These are phyloP conservation scores for Saguinus midas DNA, from an alignment of 2,113 vertebrate genomes.

Conservation along the genomic window DNA sequence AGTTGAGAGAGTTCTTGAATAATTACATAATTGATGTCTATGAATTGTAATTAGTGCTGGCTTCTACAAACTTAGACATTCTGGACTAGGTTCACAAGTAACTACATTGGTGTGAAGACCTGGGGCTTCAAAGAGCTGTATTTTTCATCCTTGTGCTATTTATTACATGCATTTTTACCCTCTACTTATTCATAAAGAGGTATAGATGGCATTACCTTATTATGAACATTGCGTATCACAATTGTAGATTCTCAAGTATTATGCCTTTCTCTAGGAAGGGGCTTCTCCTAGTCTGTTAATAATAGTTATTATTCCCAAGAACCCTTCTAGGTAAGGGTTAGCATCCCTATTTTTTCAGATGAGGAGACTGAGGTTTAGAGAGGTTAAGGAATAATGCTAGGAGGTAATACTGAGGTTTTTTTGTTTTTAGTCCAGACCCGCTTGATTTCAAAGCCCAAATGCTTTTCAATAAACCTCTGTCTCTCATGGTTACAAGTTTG, in stretches of 20 bases:
- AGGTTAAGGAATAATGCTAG: background rate
- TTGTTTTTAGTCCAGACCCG: background rate
- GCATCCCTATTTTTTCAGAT: conserved; percentile 34
- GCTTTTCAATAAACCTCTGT: background rate
- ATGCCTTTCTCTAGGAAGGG: background rate
- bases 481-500: background rate
- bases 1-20: conserved; percentile 61
- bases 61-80: conserved; percentile 50
- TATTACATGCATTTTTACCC: background rate
- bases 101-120: background rate
- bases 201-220: background rate
- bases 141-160: background rate
- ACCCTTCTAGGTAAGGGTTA: background rate
- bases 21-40: conserved; percentile 60
- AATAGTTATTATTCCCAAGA: background rate
- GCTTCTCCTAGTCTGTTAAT: background rate
- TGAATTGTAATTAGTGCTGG: conserved; percentile 62
- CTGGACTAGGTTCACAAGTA: conserved; percentile 41
- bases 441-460: background rate
- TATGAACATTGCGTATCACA: background rate
- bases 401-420: background rate
- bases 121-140: background rate
- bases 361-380: conserved; percentile 22
- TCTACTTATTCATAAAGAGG: background rate
- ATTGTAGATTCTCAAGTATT: background rate